phyloP scores from a whole-genome alignment of 2,797 vertebrate species.

The Glossophaga mutica region DNA sequence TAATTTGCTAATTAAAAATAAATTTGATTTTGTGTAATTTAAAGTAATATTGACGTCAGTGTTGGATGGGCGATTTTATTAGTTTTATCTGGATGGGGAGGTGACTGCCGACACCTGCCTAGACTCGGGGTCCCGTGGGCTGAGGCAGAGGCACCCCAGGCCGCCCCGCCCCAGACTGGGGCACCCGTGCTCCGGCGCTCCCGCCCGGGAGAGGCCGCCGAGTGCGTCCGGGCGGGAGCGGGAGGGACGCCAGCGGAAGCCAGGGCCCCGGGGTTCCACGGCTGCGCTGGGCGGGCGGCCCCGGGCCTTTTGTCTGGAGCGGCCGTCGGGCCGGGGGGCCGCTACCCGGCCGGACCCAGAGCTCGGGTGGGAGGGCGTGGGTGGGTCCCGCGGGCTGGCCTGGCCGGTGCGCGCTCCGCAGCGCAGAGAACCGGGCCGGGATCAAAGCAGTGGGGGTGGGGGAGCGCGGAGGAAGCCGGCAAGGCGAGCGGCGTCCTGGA shows the following conservation, averaged over 20 bases:
- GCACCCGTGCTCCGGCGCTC: too few species aligned
- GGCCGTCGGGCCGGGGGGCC: neutral
- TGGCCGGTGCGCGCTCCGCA: neutral
- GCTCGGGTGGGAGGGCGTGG: neutral
- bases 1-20: constrained; percentile 99
- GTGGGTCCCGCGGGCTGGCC: neutral
- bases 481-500: constrained; percentile 88
- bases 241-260: neutral
- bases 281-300: neutral
- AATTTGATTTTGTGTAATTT: constrained; percentile 99
- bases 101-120: constrained; percentile 81
- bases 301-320: constrained; percentile 24
- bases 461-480: constrained; percentile 79
- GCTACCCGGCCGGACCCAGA: neutral
- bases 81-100: constrained; percentile 89
- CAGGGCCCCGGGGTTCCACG: neutral
- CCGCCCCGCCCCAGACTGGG: neutral
- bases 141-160: neutral
- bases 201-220: neutral
- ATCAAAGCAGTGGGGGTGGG: constrained; percentile 3
- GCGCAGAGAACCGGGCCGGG: constrained; percentile 80
- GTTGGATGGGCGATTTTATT: constrained; percentile 96
- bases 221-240: neutral
- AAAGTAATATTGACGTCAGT: constrained; percentile 98
- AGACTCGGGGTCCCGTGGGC: constrained; percentile 24